Base-by-base conservation (phyloP, 2,888 invertebrate species). In the Eucriotettix oculatus region DNA sequence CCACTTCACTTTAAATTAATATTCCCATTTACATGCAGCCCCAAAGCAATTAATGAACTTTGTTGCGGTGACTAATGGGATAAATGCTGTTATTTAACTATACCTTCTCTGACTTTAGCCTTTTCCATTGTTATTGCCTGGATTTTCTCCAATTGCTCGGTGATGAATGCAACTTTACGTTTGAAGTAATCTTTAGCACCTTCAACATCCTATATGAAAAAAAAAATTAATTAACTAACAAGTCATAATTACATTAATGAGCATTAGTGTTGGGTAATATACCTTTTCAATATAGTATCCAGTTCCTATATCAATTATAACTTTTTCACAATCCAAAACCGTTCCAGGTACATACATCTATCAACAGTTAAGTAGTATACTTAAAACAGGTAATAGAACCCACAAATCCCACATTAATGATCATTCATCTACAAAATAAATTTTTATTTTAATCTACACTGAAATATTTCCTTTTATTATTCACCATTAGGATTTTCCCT, bases 251-350 rank as follows among this genome's bases (percentile, higher is more conserved):
- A 61, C 41, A 44, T 44, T 52, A 56, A 56, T 53, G 52, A 53
- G 17, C 0, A 42, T 42, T 10, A 42, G 44, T 11, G 16, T n/a
- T 52, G 16, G 16, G 16, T 52, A 44, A 67, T 68, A 70, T 72
- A 90, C 91, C 82, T 94, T 94, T 74, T 96, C 90, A 17, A 90
- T 90, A 76, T 89, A 98, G 74, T 98, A 98, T 64, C 97, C 95
- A 58, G 98, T 97, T 58, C 98, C 98, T 70, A 98, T 86, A 73
- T 98, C 97, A 66, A 98, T 88, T 42, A 97, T 79, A 58, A 96
- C 93, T 72, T 87, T 87, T 59, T 90, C 83, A 43, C 88, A 83
- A 70, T 96, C 88, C 63, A 83, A 80, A 61, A 98, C 78, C 68
- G 83, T 83, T 2, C 97, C 98, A 52, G 93, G 90, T 53, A 98